A percentile compares a stretch with the other conserved stretches of the same genome.
Evolutionary conservation across 2,888 invertebrate species (phyloP).

Genomic region (Hartigia nigra): DNA sequence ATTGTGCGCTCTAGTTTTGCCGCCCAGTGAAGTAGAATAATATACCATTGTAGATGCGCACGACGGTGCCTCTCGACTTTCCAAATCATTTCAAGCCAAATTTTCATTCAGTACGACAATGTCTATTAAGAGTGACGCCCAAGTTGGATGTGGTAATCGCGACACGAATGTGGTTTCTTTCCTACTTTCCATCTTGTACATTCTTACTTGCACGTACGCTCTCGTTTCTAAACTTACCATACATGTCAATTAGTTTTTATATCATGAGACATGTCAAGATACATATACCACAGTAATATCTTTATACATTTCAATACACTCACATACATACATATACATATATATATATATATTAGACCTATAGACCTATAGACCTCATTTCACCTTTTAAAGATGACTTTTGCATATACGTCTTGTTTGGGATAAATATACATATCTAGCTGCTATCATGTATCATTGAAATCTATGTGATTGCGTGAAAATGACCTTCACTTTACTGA

Average conservation of each 20-base stretch:
- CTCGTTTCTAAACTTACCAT: not conserved
- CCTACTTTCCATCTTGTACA: not conserved
- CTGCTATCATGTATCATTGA: not conserved
- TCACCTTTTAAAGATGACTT: not conserved
- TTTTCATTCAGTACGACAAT: not conserved
- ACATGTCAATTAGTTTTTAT: not conserved
- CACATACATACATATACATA: too few relatives aligned
- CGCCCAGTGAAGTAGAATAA: not conserved
- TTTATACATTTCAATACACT: too few relatives aligned
- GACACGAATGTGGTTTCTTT: not conserved
- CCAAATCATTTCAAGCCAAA: not conserved
- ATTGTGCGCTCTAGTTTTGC: not conserved
- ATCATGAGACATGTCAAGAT: not conserved
- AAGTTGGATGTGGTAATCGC: not conserved
- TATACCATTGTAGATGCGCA: not conserved
- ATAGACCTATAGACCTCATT: too few relatives aligned
- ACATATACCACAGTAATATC: not conserved
- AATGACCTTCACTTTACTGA: not conserved
- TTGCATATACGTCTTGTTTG: not conserved
- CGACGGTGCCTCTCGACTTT: not conserved
- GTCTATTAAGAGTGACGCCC: not conserved
- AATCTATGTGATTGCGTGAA: not conserved
- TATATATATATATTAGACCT: too few relatives aligned
- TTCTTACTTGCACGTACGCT: not conserved
- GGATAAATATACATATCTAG: not conserved